phyloP scores from a whole-genome alignment of 2,113 vertebrate genomes.

The Microtus montanus region DNA sequence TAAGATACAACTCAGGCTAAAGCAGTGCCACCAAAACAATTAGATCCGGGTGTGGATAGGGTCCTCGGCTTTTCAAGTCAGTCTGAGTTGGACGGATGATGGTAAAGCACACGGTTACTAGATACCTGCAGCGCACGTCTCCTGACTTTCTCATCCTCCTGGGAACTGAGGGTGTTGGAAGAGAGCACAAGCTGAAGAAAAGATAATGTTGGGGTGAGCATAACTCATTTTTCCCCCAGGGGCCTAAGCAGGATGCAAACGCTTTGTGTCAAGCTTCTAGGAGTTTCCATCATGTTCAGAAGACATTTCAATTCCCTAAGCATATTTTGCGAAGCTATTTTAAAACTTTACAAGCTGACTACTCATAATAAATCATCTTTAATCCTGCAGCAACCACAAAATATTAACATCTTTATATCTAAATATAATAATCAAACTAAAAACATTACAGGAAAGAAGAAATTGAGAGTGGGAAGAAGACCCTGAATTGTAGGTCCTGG shows the following conservation, averaged over 20 bases:
- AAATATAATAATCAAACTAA: constrained; percentile 23
- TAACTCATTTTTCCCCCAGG: constrained; percentile 14
- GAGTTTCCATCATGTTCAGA: constrained; percentile 35
- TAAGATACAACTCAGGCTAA: constrained; percentile 23
- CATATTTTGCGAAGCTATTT: constrained; percentile 31
- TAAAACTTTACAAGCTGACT: not conserved
- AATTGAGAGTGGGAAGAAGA: not conserved
- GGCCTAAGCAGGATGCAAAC: not conserved
- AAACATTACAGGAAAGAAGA: constrained; percentile 15
- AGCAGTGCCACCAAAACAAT: not conserved
- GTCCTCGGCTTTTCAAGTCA: constrained; percentile 20
- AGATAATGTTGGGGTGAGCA: constrained; percentile 27
- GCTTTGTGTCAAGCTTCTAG: not conserved
- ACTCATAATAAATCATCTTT: constrained; percentile 2
- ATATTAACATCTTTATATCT: constrained; percentile 17
- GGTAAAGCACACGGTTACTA: not conserved
- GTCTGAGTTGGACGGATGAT: constrained; percentile 16
- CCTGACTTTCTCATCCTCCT: constrained; percentile 8
- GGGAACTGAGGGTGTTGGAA: not conserved
- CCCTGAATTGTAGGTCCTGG: not conserved
- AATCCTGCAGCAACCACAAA: not conserved
- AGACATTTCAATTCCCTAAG: constrained; percentile 11
- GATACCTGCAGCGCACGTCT: not conserved
- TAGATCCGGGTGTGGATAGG: not conserved
- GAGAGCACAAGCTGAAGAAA: constrained; percentile 19